Evolutionary conservation across 2,113 vertebrate genomes (phyloP), one percentile per base, ranked within the genome.

Genomic region (Semnornis frantzii): DNA sequence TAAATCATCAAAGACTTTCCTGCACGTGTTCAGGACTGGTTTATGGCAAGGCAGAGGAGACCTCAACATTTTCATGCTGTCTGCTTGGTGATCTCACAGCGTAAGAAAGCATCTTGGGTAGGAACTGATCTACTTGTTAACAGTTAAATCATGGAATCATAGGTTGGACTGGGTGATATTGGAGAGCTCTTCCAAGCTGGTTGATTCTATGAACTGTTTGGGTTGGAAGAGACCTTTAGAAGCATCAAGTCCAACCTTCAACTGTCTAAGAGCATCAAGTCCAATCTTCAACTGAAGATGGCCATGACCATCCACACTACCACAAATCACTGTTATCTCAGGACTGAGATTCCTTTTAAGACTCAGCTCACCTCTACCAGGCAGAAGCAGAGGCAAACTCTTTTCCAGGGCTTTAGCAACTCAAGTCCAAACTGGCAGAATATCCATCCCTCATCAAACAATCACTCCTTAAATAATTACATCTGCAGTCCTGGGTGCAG

Each of bases 1-100:
- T 92, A 96, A 93, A 83, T 81, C 87, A 91, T 90, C 91, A 96
- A 93, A 92, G 90, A 84, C 72, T 81, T 87, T 71, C 71, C 83
- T 90, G 60, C 34, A 63, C 72, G 33, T 37, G 42, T 94, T 95
- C 87, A 71, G 33, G 87, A 83, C 54, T 77, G 24, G 48, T 7
- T 91, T 92, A 39, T 74, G 62, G 48, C 50, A 37, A 82, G 0
- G 73, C 30, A 77, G 90, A 66, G 76, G 37, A 60, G 37, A 71
- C 6, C 13, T 78, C 77, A 59, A 50, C 31, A 62, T 80, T 92
- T 94, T 75, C 52, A 44, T 5, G 1, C 5, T 77, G 66, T 64
- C 44, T 81, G 10, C 28, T 76, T 48, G 44, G 39, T 31, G 48
- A 75, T 70, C 44, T 52, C 77, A 77, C 23, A 83, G 76, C 27